Percentiles rank a stretch among this genome's conserved stretches.
These are phyloP conservation scores for Allobates femoralis DNA, from an alignment of 2,797 vertebrate species.

Conservation along the genomic window DNA sequence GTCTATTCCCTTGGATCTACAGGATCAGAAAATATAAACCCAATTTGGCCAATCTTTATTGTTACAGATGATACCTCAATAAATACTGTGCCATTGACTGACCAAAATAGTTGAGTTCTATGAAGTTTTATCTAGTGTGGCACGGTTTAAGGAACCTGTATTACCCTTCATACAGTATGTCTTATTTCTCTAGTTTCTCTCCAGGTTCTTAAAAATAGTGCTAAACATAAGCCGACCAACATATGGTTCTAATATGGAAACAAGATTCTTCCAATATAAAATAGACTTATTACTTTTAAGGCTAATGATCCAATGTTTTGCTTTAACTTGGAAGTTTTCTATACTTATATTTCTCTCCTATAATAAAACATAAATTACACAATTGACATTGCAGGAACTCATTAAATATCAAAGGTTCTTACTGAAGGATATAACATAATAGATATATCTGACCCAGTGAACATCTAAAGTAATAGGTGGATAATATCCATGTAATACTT, in stretches of 20 bases:
- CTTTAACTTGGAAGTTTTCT: background rate
- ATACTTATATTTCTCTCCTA: background rate
- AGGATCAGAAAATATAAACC: background rate
- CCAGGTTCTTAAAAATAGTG: background rate
- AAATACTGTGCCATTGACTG: background rate
- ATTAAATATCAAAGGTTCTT: conserved; percentile 14
- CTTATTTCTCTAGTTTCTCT: background rate
- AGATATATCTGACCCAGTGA: background rate
- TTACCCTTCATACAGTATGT: background rate
- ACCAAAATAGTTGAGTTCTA: background rate
- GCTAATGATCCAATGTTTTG: background rate
- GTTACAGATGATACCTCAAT: background rate
- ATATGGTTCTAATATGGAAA: conserved; percentile 1
- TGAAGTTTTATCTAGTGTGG: background rate
- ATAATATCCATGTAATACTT: background rate
- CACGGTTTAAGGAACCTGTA: background rate
- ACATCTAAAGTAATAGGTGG: background rate
- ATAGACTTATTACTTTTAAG: background rate
- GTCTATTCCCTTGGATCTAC: background rate
- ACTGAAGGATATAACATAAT: background rate
- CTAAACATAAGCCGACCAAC: background rate
- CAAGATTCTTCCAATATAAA: background rate
- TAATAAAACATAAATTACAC: conserved; percentile 11
- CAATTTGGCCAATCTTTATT: background rate
- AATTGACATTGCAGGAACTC: conserved; percentile 14